phyloP scores from a whole-genome alignment of 53 echinoderm and acorn worm genomes.

The Antedon mediterranea region DNA sequence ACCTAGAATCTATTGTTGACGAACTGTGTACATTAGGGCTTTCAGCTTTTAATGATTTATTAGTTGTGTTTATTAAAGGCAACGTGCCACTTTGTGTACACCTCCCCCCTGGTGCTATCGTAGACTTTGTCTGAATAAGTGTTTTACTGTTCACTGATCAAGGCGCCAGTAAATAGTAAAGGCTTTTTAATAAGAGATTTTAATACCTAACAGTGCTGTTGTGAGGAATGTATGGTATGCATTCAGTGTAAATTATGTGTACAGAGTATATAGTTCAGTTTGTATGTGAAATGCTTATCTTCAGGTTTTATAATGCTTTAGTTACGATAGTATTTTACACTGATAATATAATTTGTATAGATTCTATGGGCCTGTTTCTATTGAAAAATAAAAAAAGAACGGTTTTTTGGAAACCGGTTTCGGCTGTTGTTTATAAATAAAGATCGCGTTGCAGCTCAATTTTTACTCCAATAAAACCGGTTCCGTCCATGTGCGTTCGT shows the following conservation, averaged over 20 bases:
- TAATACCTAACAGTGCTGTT: not conserved
- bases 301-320: not conserved
- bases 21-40: not conserved
- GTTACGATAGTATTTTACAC: no score
- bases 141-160: not conserved
- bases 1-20: not conserved
- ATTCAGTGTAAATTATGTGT: not conserved
- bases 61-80: not conserved
- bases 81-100: not conserved
- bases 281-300: not conserved
- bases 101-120: not conserved
- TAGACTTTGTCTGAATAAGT: not conserved
- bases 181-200: not conserved
- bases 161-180: not conserved
- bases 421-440: no score
- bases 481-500: no score
- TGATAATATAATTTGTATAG: no score
- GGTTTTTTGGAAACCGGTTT: no score
- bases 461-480: no score
- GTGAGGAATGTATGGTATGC: not conserved
- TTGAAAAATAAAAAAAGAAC: no score
- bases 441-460: no score
- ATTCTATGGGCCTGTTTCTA: no score
- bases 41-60: not conserved
- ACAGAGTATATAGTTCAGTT: not conserved